These are phyloP conservation scores for Brachyhypopomus gauderio DNA, from an alignment of 2,113 vertebrate species.

Conservation along the genomic window DNA sequence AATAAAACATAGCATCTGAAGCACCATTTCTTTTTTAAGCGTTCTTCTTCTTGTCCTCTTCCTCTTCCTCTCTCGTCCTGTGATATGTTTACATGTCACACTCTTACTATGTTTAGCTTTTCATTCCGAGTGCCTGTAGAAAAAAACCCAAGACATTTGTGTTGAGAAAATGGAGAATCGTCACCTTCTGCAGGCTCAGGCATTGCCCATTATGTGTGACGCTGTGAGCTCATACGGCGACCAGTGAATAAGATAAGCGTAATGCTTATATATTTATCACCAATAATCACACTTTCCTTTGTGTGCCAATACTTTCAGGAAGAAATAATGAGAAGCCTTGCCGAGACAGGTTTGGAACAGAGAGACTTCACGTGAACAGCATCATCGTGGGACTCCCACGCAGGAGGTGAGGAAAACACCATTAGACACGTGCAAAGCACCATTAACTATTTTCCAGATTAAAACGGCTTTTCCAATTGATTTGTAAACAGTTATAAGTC, in stretches of 20 bases:
- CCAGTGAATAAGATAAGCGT: slow-evolving; percentile 61
- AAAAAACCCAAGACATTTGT: slow-evolving; percentile 34
- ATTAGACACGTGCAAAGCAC: slow-evolving; percentile 61
- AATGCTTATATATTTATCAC: slow-evolving; percentile 67
- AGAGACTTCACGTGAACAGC: slow-evolving; percentile 53
- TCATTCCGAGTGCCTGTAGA: slow-evolving; percentile 21
- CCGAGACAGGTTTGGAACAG: slow-evolving; percentile 55
- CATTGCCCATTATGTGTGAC: slow-evolving; percentile 45
- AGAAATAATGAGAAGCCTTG: slow-evolving; percentile 59
- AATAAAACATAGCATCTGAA: neutral
- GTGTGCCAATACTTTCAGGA: slow-evolving; percentile 57
- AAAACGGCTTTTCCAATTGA: slow-evolving; percentile 53
- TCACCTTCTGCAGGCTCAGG: slow-evolving; percentile 50
- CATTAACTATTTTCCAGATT: slow-evolving; percentile 58
- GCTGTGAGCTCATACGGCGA: slow-evolving; percentile 51
- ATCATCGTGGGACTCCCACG: slow-evolving; percentile 58
- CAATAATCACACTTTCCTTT: slow-evolving; percentile 65
- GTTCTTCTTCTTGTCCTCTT: neutral
- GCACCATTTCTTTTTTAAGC: neutral
- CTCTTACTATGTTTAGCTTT: slow-evolving; percentile 5
- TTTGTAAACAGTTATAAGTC: slow-evolving; percentile 53
- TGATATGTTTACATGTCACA: neutral
- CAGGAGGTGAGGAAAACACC: slow-evolving; percentile 63
- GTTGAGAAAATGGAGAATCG: slow-evolving; percentile 48
- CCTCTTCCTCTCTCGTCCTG: neutral